phyloP scores from a whole-genome alignment of 1,140 invertebrate species.

The Mya arenaria region DNA sequence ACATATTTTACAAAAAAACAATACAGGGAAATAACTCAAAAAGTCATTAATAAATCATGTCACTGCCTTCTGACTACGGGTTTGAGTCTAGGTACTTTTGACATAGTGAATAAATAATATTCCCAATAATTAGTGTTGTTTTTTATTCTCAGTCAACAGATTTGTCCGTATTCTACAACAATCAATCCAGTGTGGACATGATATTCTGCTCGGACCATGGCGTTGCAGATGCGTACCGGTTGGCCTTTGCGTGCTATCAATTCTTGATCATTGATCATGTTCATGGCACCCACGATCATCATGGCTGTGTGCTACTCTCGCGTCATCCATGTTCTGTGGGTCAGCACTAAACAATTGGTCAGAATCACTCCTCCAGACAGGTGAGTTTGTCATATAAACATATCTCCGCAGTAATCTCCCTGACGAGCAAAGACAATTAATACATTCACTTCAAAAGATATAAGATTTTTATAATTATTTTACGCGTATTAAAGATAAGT shows the following conservation, averaged over 20 bases:
- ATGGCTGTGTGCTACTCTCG: conserved; percentile 82
- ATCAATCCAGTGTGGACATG: conserved; percentile 33
- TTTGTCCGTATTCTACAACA: conserved; percentile 45
- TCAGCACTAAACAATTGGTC: conserved; percentile 78
- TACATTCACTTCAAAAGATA: neutral
- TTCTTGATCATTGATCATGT: conserved; percentile 80
- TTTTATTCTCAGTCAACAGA: conserved; percentile 44
- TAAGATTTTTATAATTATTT: neutral
- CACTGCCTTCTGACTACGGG: too few species aligned
- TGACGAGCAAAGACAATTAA: neutral
- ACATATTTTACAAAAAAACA: too few species aligned
- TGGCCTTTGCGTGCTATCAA: conserved; percentile 79
- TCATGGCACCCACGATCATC: conserved; percentile 79
- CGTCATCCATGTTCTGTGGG: conserved; percentile 83
- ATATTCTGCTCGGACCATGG: conserved; percentile 47
- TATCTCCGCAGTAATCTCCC: neutral
- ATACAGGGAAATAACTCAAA: too few species aligned
- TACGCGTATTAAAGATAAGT: neutral
- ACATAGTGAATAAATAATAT: too few species aligned
- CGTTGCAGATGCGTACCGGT: conserved; percentile 49
- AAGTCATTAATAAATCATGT: too few species aligned
- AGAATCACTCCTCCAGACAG: conserved; percentile 48
- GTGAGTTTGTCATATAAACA: neutral
- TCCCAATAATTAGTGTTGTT: too few species aligned
- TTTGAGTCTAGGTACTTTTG: too few species aligned